Percentiles rank a stretch among this genome's conserved stretches.
These are phyloP conservation scores for Noctuana brunneofusca DNA, from an alignment of 2,888 invertebrate species.

Conservation along the genomic window DNA sequence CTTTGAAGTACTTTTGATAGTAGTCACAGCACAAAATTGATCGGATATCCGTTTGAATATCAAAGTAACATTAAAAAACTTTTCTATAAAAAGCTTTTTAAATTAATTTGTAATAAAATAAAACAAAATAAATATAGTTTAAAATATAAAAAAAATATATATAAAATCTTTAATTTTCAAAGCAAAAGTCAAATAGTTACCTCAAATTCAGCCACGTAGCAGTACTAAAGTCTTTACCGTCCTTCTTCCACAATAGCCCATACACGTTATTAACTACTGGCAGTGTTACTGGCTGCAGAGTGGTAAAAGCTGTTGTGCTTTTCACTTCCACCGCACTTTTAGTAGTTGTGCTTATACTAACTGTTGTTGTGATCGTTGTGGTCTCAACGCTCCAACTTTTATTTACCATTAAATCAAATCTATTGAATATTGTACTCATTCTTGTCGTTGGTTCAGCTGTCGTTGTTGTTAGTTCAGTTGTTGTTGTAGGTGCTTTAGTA, in stretches of 20 bases:
- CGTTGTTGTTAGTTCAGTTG: slow-evolving; percentile 62
- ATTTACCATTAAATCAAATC: slow-evolving; percentile 77
- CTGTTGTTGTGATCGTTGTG: slow-evolving; percentile 71
- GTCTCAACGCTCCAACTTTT: slow-evolving; percentile 81
- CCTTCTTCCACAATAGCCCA: slow-evolving; percentile 76
- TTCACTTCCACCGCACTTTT: slow-evolving; percentile 56
- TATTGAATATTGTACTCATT: slow-evolving; percentile 75
- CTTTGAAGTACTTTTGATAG: background rate
- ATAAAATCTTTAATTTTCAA: slow-evolving; percentile 31
- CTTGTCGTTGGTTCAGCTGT: slow-evolving; percentile 70
- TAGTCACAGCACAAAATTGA: background rate
- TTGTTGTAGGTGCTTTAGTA: slow-evolving; percentile 53
- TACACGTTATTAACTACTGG: slow-evolving; percentile 70
- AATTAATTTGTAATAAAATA: too few species aligned
- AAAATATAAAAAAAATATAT: background rate
- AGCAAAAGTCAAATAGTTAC: slow-evolving; percentile 48
- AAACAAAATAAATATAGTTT: too few species aligned
- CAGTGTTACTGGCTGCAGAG: slow-evolving; percentile 54
- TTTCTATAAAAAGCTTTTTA: too few species aligned
- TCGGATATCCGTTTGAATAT: background rate
- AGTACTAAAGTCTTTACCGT: slow-evolving; percentile 72
- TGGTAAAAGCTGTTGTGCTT: slow-evolving; percentile 58
- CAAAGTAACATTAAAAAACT: background rate
- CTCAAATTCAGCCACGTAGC: slow-evolving; percentile 75
- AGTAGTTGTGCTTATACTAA: slow-evolving; percentile 71